phyloP scores from a whole-genome alignment of 2,797 vertebrate species.

The Ibycter americanus region DNA sequence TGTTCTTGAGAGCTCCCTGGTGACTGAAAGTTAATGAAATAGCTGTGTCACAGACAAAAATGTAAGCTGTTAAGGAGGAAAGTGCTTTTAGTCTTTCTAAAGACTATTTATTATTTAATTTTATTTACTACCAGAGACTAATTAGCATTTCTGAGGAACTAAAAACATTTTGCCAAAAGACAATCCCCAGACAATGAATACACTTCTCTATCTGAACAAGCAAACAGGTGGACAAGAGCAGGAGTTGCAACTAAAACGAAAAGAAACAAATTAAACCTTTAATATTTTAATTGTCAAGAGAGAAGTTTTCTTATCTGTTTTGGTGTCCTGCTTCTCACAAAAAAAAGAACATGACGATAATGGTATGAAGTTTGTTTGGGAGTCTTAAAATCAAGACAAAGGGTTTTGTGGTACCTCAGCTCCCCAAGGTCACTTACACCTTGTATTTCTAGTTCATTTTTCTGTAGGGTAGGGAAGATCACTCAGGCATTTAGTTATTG shows the following conservation, averaged over 20 bases:
- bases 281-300: neutral
- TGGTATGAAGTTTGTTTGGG: neutral
- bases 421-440: neutral
- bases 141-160: neutral
- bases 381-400: neutral
- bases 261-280: neutral
- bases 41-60: slow-evolving; percentile 3
- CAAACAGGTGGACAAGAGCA: neutral
- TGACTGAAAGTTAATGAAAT: slow-evolving; percentile 42
- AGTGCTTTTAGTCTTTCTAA: neutral
- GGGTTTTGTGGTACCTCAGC: neutral
- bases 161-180: neutral
- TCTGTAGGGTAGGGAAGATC: neutral
- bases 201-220: neutral
- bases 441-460: neutral
- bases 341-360: neutral
- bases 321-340: neutral
- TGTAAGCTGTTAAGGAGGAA: neutral
- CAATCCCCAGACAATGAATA: neutral
- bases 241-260: neutral
- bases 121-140: neutral
- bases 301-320: neutral
- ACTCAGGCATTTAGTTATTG: neutral
- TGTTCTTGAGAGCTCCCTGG: slow-evolving; percentile 33
- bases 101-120: slow-evolving; percentile 9